Evolutionary conservation across 1,140 invertebrate genomes (phyloP).

Genomic region (Drosophila teissieri): DNA sequence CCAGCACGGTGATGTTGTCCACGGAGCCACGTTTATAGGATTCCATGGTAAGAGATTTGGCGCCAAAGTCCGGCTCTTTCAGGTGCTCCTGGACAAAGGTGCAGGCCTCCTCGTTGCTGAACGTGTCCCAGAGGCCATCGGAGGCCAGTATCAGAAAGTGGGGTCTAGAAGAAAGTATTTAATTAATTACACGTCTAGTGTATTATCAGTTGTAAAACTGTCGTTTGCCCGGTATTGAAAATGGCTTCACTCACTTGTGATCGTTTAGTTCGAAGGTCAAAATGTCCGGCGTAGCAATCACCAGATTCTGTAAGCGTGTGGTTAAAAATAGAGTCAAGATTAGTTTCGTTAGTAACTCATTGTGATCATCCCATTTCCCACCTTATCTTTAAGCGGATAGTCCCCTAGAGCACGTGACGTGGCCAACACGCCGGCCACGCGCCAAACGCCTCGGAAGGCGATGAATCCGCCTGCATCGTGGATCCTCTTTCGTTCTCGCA

Average conservation of each 20-base stretch:
- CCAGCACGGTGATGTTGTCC: constrained; percentile 97
- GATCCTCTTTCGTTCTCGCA: constrained; percentile 94
- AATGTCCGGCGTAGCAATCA: constrained; percentile 98
- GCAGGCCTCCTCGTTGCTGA: constrained; percentile 96
- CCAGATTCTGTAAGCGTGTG: constrained; percentile 88
- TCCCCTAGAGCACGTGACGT: constrained; percentile 97
- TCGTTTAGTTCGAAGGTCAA: constrained; percentile 95
- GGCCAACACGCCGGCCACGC: constrained; percentile 97
- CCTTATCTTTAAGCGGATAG: constrained; percentile 95
- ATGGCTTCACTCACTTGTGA: constrained; percentile 86
- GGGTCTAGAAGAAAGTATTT: constrained; percentile 85
- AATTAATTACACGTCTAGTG: background rate
- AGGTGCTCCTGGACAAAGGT: constrained; percentile 93
- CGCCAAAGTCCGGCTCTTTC: constrained; percentile 93
- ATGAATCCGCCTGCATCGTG: constrained; percentile 97
- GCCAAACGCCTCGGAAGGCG: constrained; percentile 97
- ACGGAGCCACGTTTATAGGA: constrained; percentile 96
- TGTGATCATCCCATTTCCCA: constrained; percentile 64
- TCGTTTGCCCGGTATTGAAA: background rate
- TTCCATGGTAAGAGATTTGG: constrained; percentile 94
- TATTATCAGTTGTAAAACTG: no score
- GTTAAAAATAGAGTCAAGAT: constrained; percentile 8
- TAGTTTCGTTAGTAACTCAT: constrained; percentile 5
- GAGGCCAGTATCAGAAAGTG: constrained; percentile 96
- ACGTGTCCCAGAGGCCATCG: constrained; percentile 98